These are phyloP conservation scores for Hydrolagus colliei DNA, from an alignment of 2,797 vertebrate species.

Conservation along the genomic window DNA sequence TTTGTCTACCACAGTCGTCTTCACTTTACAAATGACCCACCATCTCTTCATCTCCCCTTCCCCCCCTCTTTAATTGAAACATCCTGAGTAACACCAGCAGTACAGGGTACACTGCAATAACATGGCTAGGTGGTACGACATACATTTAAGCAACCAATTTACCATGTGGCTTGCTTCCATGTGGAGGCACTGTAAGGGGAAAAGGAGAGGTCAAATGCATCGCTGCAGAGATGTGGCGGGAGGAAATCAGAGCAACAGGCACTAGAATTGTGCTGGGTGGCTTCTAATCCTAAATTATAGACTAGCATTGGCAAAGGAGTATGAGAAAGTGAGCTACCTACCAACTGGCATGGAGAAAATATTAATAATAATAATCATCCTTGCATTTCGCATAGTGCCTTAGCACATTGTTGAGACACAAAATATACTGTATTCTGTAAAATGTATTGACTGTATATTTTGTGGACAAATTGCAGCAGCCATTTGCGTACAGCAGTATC, in stretches of 20 bases:
- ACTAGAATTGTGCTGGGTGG: neutral
- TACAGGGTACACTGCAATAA: neutral
- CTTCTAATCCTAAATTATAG: neutral
- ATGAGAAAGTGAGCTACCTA: neutral
- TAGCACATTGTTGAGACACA: too few species aligned
- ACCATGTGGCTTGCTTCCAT: neutral
- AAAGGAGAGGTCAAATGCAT: neutral
- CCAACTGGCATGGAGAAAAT: neutral
- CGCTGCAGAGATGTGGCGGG: neutral
- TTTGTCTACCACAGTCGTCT: neutral
- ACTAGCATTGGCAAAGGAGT: neutral
- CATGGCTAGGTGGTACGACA: neutral
- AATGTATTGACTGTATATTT: too few species aligned
- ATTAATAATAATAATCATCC: neutral
- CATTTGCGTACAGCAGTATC: too few species aligned
- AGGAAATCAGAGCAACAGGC: neutral
- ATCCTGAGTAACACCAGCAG: neutral
- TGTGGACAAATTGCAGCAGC: too few species aligned
- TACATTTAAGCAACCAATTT: neutral
- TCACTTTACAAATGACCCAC: neutral
- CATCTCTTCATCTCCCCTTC: neutral
- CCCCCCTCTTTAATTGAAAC: neutral
- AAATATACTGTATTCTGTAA: too few species aligned
- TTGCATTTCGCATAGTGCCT: neutral
- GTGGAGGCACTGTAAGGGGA: neutral